Conservation (phyloP, 2,888 invertebrate genomes). For the Dione juno region DNA sequence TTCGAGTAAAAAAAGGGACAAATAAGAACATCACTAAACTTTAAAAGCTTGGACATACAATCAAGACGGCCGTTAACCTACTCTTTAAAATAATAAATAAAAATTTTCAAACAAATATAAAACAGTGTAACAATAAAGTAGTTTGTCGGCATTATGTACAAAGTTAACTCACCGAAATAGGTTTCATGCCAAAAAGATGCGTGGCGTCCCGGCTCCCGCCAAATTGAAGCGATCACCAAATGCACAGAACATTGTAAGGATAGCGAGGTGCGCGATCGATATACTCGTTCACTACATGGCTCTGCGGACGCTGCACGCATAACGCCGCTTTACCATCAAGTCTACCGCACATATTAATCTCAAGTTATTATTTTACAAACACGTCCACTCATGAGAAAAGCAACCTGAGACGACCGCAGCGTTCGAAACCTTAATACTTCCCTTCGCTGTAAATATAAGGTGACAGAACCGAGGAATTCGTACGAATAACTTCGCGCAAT, state of each 20-base stretch:
- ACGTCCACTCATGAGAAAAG: conserved; percentile 84
- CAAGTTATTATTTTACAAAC: conserved; percentile 82
- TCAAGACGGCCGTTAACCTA: background rate
- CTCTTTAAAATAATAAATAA: background rate
- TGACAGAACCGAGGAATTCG: conserved; percentile 74
- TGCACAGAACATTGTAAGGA: conserved; percentile 67
- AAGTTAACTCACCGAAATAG: conserved; percentile 47
- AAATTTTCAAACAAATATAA: background rate
- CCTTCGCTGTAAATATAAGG: conserved; percentile 82
- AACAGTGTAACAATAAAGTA: conserved; percentile 17
- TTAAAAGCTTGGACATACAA: background rate
- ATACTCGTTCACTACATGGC: conserved; percentile 69
- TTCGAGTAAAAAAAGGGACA: background rate
- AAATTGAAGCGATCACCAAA: conserved; percentile 72
- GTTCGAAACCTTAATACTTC: conserved; percentile 83
- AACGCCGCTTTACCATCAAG: conserved; percentile 66
- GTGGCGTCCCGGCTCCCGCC: conserved; percentile 69
- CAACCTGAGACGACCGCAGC: conserved; percentile 83
- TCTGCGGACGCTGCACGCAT: conserved; percentile 64
- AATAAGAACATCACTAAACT: no score
- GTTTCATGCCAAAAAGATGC: conserved; percentile 50
- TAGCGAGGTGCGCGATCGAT: conserved; percentile 76
- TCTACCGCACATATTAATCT: conserved; percentile 77
- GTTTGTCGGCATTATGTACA: conserved; percentile 20
- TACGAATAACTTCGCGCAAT: conserved; percentile 65